These are phyloP conservation scores for Oegoconia quadripuncta DNA, from an alignment of 2,888 invertebrate species.

Conservation along the genomic window DNA sequence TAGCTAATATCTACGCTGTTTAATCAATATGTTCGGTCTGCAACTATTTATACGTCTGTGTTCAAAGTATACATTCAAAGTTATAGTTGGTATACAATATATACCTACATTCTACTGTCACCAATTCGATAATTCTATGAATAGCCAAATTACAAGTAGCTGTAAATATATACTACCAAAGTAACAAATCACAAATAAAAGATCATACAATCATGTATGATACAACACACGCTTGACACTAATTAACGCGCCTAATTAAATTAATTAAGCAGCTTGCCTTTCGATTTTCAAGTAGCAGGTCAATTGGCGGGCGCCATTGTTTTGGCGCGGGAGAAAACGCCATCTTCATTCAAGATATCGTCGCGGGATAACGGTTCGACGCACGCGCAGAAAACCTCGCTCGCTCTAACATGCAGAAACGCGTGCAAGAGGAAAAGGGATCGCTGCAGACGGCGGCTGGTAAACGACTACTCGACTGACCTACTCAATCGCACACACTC, in stretches of 20 bases:
- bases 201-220: not conserved
- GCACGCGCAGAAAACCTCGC: slow-evolving; percentile 50
- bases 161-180: not conserved
- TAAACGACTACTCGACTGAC: slow-evolving; percentile 77
- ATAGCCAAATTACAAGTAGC: too few relatives aligned
- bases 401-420: slow-evolving; percentile 25
- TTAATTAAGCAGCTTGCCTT: slow-evolving; percentile 53
- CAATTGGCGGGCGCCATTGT: slow-evolving; percentile 65
- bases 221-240: slow-evolving; percentile 26
- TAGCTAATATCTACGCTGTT: too few relatives aligned
- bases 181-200: slow-evolving; percentile 25
- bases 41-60: too few relatives aligned
- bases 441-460: slow-evolving; percentile 53
- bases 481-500: slow-evolving; percentile 77
- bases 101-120: too few relatives aligned
- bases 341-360: slow-evolving; percentile 79
- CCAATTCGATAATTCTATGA: too few relatives aligned
- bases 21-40: too few relatives aligned
- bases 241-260: slow-evolving; percentile 46
- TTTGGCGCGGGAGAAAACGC: slow-evolving; percentile 77
- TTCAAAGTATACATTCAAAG: too few relatives aligned
- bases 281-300: slow-evolving; percentile 65
- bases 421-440: slow-evolving; percentile 34
- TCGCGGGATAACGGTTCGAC: slow-evolving; percentile 73
- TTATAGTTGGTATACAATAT: too few relatives aligned